Evolutionary conservation across 2,888 invertebrate genomes (phyloP).

Genomic region (Hirtodrosophila alboralis): DNA sequence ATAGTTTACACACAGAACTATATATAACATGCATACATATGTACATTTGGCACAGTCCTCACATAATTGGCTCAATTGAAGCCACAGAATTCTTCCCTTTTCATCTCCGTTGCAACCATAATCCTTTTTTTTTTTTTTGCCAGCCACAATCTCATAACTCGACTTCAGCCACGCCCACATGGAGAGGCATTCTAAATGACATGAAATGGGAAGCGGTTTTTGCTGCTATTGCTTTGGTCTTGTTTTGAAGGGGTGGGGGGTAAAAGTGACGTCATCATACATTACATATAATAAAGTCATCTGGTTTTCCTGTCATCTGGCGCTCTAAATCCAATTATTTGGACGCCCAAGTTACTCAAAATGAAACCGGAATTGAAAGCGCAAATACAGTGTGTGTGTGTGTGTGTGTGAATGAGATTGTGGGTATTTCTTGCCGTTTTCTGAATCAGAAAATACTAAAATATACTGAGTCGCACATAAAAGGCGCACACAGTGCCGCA

Average conservation of each 20-base stretch:
- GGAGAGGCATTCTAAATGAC: neutral
- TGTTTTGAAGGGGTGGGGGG: constrained; percentile 22
- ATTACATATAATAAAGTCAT: constrained; percentile 34
- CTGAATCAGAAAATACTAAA: constrained; percentile 60
- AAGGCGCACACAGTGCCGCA: constrained; percentile 38
- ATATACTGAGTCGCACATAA: constrained; percentile 50
- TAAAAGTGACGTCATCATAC: constrained; percentile 42
- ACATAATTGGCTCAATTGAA: constrained; percentile 58
- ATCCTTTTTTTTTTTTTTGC: constrained; percentile 47
- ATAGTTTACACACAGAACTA: neutral
- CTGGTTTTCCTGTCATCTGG: constrained; percentile 45
- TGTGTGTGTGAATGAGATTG: constrained; percentile 6
- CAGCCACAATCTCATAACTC: constrained; percentile 47
- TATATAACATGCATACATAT: neutral
- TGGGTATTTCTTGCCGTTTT: constrained; percentile 21
- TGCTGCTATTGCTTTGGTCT: constrained; percentile 21
- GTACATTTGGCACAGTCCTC: constrained; percentile 30
- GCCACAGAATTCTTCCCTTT: constrained; percentile 25
- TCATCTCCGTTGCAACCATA: constrained; percentile 14
- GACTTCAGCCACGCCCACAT: constrained; percentile 40
- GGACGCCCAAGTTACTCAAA: constrained; percentile 57
- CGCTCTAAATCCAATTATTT: constrained; percentile 68
- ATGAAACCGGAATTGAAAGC: constrained; percentile 59
- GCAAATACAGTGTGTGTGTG: constrained; percentile 15
- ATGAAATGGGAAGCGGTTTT: constrained; percentile 12